phyloP scores from a whole-genome alignment of 2,113 vertebrate genomes.

The Motacilla alba region DNA sequence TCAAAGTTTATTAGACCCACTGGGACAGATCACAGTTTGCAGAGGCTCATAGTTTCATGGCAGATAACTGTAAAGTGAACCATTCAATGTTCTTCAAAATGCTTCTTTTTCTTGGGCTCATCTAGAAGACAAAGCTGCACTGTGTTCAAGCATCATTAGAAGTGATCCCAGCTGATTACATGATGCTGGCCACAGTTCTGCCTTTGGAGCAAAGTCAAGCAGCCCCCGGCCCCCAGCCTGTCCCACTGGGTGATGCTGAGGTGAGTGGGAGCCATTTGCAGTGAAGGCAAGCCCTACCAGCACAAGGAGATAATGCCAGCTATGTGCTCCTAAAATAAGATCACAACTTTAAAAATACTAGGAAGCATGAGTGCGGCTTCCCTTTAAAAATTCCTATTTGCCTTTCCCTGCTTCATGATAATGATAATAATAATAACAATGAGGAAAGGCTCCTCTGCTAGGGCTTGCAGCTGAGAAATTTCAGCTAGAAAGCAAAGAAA shows the following conservation, averaged over 20 bases:
- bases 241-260: background rate
- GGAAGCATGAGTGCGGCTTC: background rate
- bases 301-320: background rate
- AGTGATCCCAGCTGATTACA: background rate
- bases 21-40: slow-evolving; percentile 50
- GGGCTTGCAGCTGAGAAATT: background rate
- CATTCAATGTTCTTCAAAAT: slow-evolving; percentile 24
- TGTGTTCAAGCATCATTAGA: slow-evolving; percentile 24
- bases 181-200: background rate
- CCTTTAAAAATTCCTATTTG: background rate
- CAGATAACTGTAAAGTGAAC: slow-evolving; percentile 53
- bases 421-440: background rate
- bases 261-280: background rate
- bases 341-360: background rate
- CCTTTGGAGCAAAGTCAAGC: background rate
- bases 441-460: background rate
- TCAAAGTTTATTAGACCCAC: slow-evolving; percentile 52
- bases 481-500: background rate
- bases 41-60: slow-evolving; percentile 29
- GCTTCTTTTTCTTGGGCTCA: slow-evolving; percentile 10
- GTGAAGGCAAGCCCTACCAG: background rate
- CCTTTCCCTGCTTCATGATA: background rate
- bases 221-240: background rate
- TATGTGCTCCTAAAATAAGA: background rate
- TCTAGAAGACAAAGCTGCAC: slow-evolving; percentile 37